Percentiles rank a stretch among this genome's conserved stretches.
phyloP scores from a whole-genome alignment of 2,888 invertebrate genomes.

The Sepioteuthis lessoniana region DNA sequence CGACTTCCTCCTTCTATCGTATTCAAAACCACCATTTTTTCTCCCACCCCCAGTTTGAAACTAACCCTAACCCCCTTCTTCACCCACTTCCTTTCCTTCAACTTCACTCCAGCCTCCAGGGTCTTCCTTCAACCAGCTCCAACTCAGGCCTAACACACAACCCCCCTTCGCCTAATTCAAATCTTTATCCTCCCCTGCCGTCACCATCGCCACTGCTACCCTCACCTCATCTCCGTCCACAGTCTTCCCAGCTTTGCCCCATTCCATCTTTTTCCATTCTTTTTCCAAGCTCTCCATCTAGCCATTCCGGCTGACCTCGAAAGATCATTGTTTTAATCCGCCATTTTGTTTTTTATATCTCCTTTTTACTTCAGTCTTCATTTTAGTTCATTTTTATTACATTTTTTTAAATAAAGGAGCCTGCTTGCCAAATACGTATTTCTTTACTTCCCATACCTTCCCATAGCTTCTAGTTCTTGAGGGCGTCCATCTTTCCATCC shows the following conservation, averaged over 20 bases:
- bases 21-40: background rate
- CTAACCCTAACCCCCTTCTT: background rate
- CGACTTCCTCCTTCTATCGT: background rate
- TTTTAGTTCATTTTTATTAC: background rate
- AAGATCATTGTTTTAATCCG: background rate
- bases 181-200: background rate
- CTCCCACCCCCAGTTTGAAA: background rate
- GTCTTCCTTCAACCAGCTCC: conserved; percentile 21
- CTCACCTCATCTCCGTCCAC: background rate
- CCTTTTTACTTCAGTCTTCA: background rate
- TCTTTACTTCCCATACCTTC: background rate
- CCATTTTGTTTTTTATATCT: background rate
- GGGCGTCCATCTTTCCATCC: background rate
- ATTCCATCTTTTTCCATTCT: background rate
- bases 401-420: background rate
- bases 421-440: background rate
- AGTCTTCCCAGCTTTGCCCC: background rate
- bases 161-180: background rate
- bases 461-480: background rate
- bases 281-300: background rate
- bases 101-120: conserved; percentile 6
- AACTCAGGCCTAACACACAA: background rate
- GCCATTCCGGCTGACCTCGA: background rate
- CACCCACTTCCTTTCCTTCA: background rate
- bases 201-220: background rate